These are phyloP conservation scores for Lepidocyrtinus sp. DNA, from an alignment of 2,888 invertebrate genomes.

Conservation along the genomic window DNA sequence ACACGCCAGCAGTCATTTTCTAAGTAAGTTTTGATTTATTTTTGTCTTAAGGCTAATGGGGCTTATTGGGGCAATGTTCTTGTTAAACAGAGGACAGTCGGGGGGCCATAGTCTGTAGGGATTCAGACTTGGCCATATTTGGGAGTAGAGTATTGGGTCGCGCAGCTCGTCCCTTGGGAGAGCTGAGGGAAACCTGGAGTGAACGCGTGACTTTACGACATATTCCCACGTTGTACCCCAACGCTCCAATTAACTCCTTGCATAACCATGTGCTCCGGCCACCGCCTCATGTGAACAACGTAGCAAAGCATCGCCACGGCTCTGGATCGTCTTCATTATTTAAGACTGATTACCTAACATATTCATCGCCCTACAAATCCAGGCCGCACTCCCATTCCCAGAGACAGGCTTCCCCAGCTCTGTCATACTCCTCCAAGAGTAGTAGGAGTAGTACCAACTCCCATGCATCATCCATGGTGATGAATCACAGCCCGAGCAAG, in stretches of 20 bases:
- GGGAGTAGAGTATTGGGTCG: slow-evolving; percentile 49
- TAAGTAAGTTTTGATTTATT: slow-evolving; percentile 65
- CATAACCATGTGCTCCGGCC: slow-evolving; percentile 25
- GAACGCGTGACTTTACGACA: slow-evolving; percentile 43
- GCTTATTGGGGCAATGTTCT: background rate
- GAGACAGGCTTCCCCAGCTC: slow-evolving; percentile 23
- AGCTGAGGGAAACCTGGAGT: slow-evolving; percentile 50
- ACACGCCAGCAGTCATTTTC: slow-evolving; percentile 63
- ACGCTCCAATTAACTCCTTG: background rate
- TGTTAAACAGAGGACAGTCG: slow-evolving; percentile 39
- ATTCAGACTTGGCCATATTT: slow-evolving; percentile 46
- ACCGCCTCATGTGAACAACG: background rate
- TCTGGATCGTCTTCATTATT: slow-evolving; percentile 31
- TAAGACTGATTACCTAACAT: slow-evolving; percentile 53
- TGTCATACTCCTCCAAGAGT: slow-evolving; percentile 36
- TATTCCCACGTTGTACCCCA: too few species aligned
- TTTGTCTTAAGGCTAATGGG: too few species aligned
- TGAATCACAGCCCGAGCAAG: slow-evolving; percentile 23
- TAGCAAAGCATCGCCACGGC: slow-evolving; percentile 38
- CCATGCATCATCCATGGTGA: background rate
- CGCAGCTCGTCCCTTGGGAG: slow-evolving; percentile 43
- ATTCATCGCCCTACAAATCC: slow-evolving; percentile 41
- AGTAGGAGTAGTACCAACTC: slow-evolving; percentile 23
- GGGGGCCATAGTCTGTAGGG: slow-evolving; percentile 49
- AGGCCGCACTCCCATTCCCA: slow-evolving; percentile 19